phyloP scores from a whole-genome alignment of 2,888 invertebrate species.

The Drosophila tanythrix region DNA sequence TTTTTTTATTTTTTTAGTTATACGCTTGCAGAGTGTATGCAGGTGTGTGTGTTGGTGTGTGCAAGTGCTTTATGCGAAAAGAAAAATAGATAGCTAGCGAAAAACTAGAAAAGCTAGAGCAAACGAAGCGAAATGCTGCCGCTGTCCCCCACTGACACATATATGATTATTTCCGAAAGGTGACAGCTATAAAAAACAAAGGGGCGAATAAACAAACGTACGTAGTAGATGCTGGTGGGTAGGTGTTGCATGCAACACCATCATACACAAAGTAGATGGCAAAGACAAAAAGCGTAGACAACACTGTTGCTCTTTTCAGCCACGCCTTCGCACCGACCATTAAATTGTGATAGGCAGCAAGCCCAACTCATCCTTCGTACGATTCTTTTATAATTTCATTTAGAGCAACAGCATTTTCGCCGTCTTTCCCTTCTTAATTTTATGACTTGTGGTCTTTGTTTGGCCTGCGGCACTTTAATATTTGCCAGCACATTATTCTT shows the following conservation, averaged over 20 bases:
- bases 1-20: slow-evolving; percentile 25
- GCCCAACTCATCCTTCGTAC: slow-evolving; percentile 8
- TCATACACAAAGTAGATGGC: slow-evolving; percentile 59
- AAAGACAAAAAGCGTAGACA: slow-evolving; percentile 64
- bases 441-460: slow-evolving; percentile 40
- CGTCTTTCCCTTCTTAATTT: slow-evolving; percentile 29
- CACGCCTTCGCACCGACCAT: slow-evolving; percentile 39
- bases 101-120: slow-evolving; percentile 78
- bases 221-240: neutral
- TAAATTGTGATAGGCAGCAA: slow-evolving; percentile 41
- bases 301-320: slow-evolving; percentile 76
- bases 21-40: slow-evolving; percentile 48
- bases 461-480: slow-evolving; percentile 52
- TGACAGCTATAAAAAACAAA: slow-evolving; percentile 76
- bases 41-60: slow-evolving; percentile 27
- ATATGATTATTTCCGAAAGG: slow-evolving; percentile 81
- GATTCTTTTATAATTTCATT: slow-evolving; percentile 68
- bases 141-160: slow-evolving; percentile 73
- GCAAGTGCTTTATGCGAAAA: slow-evolving; percentile 75
- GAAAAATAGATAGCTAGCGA: slow-evolving; percentile 76
- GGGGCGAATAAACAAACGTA: slow-evolving; percentile 51
- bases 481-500: slow-evolving; percentile 13
- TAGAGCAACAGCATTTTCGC: slow-evolving; percentile 27
- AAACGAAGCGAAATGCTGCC: slow-evolving; percentile 74
- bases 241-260: slow-evolving; percentile 7